Evolutionary conservation across 2,888 invertebrate species (phyloP).

Genomic region (Mimas tiliae): DNA sequence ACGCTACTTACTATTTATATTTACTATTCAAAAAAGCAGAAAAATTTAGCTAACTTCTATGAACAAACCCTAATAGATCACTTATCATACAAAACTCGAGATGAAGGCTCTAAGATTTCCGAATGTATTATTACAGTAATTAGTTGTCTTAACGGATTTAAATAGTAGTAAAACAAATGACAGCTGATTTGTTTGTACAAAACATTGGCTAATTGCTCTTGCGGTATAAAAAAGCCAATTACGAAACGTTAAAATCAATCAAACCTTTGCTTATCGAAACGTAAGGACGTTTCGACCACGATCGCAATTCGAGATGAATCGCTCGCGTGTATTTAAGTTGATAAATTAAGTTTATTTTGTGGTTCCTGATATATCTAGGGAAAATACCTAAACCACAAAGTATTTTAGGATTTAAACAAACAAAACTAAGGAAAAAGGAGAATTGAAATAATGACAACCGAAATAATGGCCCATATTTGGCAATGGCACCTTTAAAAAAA

Average conservation of each 20-base stretch:
- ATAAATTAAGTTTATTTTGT: conserved; percentile 24
- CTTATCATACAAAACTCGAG: conserved; percentile 37
- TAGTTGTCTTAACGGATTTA: conserved; percentile 36
- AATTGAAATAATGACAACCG: too few relatives aligned
- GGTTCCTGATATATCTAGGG: background rate
- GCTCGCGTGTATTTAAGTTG: conserved; percentile 31
- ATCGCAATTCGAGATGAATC: conserved; percentile 40
- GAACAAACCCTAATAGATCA: conserved; percentile 32
- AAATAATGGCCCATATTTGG: too few relatives aligned
- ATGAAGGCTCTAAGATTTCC: conserved; percentile 39
- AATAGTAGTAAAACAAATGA: conserved; percentile 42
- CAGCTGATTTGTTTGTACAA: conserved; percentile 44
- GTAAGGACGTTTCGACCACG: conserved; percentile 54
- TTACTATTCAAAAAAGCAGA: too few relatives aligned
- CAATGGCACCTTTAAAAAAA: too few relatives aligned
- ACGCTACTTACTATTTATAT: conserved; percentile 2
- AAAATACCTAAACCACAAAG: too few relatives aligned
- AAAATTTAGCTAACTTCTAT: background rate
- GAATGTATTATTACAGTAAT: conserved; percentile 38
- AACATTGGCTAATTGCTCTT: conserved; percentile 39
- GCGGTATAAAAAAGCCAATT: conserved; percentile 33
- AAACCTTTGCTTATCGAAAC: conserved; percentile 51
- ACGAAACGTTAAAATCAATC: conserved; percentile 52
- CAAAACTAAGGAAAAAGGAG: too few relatives aligned
- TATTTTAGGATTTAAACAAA: too few relatives aligned